A percentile compares a stretch with the other conserved stretches of the same genome.
phyloP scores from a whole-genome alignment of 2,888 invertebrate species.

The Cyrtodaria siliqua region DNA sequence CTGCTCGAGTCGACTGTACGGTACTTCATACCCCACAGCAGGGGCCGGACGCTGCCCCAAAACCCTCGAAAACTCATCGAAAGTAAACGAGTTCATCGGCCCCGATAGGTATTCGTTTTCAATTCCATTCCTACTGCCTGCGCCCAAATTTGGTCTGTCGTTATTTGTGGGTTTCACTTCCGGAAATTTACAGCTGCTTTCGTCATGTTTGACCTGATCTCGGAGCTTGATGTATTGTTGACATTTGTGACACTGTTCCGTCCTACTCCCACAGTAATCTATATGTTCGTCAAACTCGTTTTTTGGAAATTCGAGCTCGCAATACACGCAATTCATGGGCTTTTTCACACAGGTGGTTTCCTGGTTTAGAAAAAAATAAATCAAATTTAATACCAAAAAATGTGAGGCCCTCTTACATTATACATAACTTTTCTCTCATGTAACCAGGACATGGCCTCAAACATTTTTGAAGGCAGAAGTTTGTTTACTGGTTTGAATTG shows the following conservation, averaged over 20 bases:
- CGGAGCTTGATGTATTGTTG: slow-evolving; percentile 91
- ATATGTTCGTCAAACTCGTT: slow-evolving; percentile 89
- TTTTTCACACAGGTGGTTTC: slow-evolving; percentile 88
- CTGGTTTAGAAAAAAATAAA: slow-evolving; percentile 77
- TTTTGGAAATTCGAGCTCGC: slow-evolving; percentile 89
- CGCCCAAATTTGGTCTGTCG: neutral
- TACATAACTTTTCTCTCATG: too few relatives aligned
- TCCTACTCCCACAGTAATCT: slow-evolving; percentile 91
- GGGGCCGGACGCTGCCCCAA: slow-evolving; percentile 17
- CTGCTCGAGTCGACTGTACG: too few relatives aligned
- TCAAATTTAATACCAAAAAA: neutral
- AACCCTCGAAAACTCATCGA: slow-evolving; percentile 45
- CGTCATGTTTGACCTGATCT: slow-evolving; percentile 90
- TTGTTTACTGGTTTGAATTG: too few relatives aligned
- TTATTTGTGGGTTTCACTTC: slow-evolving; percentile 57
- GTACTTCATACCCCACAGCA: neutral
- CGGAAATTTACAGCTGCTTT: slow-evolving; percentile 82
- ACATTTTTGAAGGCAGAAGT: too few relatives aligned
- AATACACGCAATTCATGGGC: slow-evolving; percentile 89
- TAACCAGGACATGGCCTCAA: too few relatives aligned
- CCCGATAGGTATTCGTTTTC: slow-evolving; percentile 1
- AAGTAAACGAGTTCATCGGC: slow-evolving; percentile 29
- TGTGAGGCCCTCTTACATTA: too few relatives aligned
- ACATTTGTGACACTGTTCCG: slow-evolving; percentile 90
- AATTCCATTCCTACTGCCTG: neutral